Evolutionary conservation across 2,888 invertebrate species (phyloP).

Genomic region (Aricia artaxerxes): DNA sequence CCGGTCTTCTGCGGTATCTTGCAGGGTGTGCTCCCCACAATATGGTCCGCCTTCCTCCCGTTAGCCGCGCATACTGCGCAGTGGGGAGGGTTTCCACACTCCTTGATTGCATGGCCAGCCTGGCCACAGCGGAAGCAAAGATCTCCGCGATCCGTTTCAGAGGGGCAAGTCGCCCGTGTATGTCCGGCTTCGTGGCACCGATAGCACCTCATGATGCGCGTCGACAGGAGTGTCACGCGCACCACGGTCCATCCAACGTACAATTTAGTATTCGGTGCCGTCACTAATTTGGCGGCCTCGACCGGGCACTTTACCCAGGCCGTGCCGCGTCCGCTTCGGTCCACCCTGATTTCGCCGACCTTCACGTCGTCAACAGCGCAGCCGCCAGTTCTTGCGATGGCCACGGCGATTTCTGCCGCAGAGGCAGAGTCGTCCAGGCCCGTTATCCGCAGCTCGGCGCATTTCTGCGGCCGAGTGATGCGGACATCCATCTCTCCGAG

Average conservation of each 20-base stretch:
- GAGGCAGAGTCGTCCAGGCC: too few relatives aligned
- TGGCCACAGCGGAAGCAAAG: constrained; percentile 18
- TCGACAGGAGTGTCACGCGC: not conserved
- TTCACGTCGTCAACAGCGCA: not conserved
- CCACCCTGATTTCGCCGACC: not conserved
- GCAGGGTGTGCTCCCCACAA: too few relatives aligned
- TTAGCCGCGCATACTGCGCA: too few relatives aligned
- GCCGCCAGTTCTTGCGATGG: not conserved
- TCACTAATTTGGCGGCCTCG: not conserved
- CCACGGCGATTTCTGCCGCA: not conserved
- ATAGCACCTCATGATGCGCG: constrained; percentile 9
- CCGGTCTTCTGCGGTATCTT: too few relatives aligned
- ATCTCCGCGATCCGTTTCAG: not conserved
- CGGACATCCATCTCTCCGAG: too few relatives aligned
- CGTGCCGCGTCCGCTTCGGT: not conserved
- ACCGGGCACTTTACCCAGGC: not conserved
- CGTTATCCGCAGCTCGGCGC: too few relatives aligned
- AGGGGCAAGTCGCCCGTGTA: not conserved
- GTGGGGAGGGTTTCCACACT: too few relatives aligned
- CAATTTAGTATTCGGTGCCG: not conserved
- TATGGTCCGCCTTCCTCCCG: too few relatives aligned
- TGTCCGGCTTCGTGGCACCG: constrained; percentile 12
- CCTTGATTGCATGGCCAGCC: not conserved
- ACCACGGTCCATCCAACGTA: not conserved
- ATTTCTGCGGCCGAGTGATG: too few relatives aligned